Evolutionary conservation across 2,113 vertebrate species (phyloP).

Genomic region (Pitta sordida): DNA sequence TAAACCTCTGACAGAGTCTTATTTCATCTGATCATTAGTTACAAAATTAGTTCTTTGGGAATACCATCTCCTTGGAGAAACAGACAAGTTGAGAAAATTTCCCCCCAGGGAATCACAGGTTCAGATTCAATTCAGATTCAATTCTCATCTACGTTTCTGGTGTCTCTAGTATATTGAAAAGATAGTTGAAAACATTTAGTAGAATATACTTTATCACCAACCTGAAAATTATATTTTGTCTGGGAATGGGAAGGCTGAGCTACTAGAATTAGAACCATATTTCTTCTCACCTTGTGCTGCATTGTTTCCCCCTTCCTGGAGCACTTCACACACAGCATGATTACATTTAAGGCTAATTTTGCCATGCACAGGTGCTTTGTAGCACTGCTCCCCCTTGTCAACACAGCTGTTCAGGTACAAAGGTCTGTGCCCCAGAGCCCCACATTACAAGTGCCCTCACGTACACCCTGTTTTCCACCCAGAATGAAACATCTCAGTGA

Average conservation of each 20-base stretch:
- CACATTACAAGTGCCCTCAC: background rate
- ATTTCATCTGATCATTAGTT: slow-evolving; percentile 15
- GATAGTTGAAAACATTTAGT: background rate
- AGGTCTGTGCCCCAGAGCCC: background rate
- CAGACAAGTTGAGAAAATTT: slow-evolving; percentile 19
- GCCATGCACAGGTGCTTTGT: background rate
- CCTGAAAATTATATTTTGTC: background rate
- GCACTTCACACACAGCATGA: rapidly evolving
- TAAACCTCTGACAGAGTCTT: background rate
- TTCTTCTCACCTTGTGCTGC: background rate
- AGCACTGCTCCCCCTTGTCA: rapidly evolving
- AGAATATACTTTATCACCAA: background rate
- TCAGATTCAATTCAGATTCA: slow-evolving; percentile 14
- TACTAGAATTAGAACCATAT: background rate
- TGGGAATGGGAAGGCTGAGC: background rate
- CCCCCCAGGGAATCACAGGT: background rate
- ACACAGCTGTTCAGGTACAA: background rate
- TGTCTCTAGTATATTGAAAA: background rate
- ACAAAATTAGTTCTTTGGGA: slow-evolving; percentile 33
- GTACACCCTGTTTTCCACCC: background rate
- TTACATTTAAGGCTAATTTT: rapidly evolving
- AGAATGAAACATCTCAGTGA: background rate
- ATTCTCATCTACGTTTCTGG: background rate
- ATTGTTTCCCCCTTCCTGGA: background rate
- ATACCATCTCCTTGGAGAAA: slow-evolving; percentile 11